These are phyloP conservation scores for Enteromius radiatus DNA, from an alignment of 2,797 vertebrate genomes.

Conservation along the genomic window DNA sequence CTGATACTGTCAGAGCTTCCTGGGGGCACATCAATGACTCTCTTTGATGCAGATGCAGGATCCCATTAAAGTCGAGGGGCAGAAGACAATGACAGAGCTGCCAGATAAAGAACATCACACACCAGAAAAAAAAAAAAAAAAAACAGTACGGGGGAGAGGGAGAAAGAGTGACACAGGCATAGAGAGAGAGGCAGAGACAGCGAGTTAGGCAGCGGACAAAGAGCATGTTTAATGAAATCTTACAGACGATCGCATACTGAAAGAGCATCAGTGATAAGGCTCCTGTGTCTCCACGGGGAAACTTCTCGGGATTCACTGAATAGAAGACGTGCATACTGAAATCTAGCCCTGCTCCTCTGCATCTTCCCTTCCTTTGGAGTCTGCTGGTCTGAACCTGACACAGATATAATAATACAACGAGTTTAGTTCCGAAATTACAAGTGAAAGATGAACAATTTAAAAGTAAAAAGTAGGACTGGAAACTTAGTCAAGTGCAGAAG, in stretches of 20 bases:
- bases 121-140: conserved; percentile 44
- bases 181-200: conserved; percentile 52
- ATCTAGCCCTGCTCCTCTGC: conserved; percentile 6
- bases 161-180: conserved; percentile 51
- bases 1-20: conserved; percentile 30
- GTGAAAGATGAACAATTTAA: not conserved
- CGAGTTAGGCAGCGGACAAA: conserved; percentile 64
- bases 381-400: conserved; percentile 1
- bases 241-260: conserved; percentile 47
- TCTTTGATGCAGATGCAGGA: conserved; percentile 57
- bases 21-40: conserved; percentile 35
- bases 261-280: conserved; percentile 60
- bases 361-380: not conserved
- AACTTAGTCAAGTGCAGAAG: not conserved
- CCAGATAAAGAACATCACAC: conserved; percentile 63
- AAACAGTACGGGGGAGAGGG: conserved; percentile 44
- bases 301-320: conserved; percentile 36
- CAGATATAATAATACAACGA: not conserved
- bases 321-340: conserved; percentile 27
- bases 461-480: not conserved
- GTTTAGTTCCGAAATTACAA: not conserved
- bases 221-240: conserved; percentile 71
- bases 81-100: conserved; percentile 63
- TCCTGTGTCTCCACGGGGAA: conserved; percentile 29
- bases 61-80: conserved; percentile 67